Conservation (phyloP, 2,113 vertebrate species). For the Pachypanchax playfairii region DNA sequence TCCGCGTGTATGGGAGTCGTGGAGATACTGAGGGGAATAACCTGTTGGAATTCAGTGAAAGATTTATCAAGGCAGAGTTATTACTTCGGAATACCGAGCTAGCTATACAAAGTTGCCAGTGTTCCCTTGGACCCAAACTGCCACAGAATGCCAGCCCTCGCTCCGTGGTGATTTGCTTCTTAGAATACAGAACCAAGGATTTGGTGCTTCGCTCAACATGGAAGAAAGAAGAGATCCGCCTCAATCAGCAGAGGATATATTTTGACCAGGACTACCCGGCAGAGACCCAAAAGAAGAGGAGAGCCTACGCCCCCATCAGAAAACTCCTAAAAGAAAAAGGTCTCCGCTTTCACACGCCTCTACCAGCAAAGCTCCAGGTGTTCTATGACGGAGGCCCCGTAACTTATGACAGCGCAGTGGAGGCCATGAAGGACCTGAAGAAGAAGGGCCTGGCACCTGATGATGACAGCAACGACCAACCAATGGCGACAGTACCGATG, state of each 20-base stretch:
- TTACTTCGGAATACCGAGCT: neutral
- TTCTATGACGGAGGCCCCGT: neutral
- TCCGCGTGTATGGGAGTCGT: neutral
- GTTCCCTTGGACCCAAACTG: neutral
- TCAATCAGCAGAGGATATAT: neutral
- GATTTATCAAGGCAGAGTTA: neutral
- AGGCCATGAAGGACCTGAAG: neutral
- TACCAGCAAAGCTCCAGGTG: neutral
- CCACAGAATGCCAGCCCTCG: neutral
- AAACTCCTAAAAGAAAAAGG: neutral
- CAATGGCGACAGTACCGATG: neutral
- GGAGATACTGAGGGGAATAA: neutral
- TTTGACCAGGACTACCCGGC: neutral
- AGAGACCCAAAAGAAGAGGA: conserved; percentile 10
- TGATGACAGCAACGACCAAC: neutral
- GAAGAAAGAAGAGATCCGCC: neutral
- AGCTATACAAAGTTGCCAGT: neutral
- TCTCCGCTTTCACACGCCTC: neutral
- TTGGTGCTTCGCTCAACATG: neutral
- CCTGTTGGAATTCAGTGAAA: neutral
- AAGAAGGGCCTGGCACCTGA: neutral
- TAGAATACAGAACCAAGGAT: neutral
- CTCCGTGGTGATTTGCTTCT: neutral
- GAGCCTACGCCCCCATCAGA: conserved; percentile 2
- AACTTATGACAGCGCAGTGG: neutral